A percentile compares a stretch with the other conserved stretches of the same genome.
Conservation (phyloP, 2,888 invertebrate genomes). For the Hipparchia semele region DNA sequence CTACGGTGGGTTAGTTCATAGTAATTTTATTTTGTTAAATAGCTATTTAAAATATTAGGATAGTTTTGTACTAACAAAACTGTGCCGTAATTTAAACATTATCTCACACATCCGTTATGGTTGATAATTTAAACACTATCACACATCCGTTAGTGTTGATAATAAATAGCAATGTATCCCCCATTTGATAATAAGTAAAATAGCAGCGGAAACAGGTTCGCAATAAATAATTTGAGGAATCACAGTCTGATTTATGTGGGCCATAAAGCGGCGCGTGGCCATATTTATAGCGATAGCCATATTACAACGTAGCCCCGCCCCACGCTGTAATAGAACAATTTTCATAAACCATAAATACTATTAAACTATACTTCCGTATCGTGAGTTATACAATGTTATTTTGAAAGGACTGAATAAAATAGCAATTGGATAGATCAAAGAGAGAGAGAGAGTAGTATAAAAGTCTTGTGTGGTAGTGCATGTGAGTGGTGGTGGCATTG, state of each 20-base stretch:
- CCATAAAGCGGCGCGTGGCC: conserved; percentile 46
- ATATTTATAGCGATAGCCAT: conserved; percentile 46
- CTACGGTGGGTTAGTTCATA: too few species aligned
- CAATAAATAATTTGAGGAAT: conserved; percentile 52
- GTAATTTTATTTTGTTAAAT: too few species aligned
- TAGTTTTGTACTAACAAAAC: not conserved
- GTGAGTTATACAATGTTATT: not conserved
- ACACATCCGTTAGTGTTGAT: not conserved
- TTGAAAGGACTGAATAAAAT: not conserved
- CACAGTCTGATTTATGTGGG: conserved; percentile 48
- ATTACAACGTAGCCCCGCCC: conserved; percentile 39
- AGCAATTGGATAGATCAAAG: too few species aligned
- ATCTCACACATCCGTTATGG: not conserved
- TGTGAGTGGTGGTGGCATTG: too few species aligned
- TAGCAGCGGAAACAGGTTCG: conserved; percentile 44
- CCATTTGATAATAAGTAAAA: conserved; percentile 38
- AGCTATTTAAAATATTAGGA: not conserved
- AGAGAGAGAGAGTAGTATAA: too few species aligned
- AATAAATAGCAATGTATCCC: conserved; percentile 33
- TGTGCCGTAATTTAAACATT: not conserved
- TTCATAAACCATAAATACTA: conserved; percentile 26
- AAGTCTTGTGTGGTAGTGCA: too few species aligned
- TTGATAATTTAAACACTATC: not conserved
- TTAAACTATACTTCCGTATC: not conserved
- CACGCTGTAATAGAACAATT: conserved; percentile 35